A percentile compares a stretch with the other conserved stretches of the same genome.
These are phyloP conservation scores for Drosophila rubida DNA, from an alignment of 2,888 invertebrate species.

Conservation along the genomic window DNA sequence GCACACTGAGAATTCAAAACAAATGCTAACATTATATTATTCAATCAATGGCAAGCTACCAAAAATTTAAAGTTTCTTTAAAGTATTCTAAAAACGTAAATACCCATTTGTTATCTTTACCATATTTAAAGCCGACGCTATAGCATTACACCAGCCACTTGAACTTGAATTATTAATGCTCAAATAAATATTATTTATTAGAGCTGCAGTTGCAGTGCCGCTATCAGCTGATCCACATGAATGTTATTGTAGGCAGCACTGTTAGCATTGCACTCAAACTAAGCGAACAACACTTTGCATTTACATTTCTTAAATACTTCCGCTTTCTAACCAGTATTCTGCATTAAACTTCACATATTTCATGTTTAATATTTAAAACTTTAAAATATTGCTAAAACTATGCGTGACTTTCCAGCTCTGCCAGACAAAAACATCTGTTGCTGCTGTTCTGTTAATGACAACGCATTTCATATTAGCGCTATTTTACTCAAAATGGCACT, in stretches of 20 bases:
- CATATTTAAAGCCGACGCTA: not conserved
- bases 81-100: not conserved
- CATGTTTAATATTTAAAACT: not conserved
- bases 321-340: not conserved
- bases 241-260: not conserved
- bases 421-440: slow-evolving; percentile 34
- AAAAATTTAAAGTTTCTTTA: slow-evolving; percentile 12
- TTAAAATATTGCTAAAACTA: not conserved
- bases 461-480: not conserved
- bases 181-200: not conserved
- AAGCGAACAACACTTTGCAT: not conserved
- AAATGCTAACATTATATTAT: slow-evolving; percentile 35
- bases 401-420: not conserved
- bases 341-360: not conserved
- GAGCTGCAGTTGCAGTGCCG: not conserved
- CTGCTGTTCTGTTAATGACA: not conserved
- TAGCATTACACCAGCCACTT: not conserved
- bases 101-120: not conserved
- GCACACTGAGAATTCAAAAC: slow-evolving; percentile 1
- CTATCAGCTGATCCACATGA: slow-evolving; percentile 1
- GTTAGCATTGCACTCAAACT: not conserved
- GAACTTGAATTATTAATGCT: not conserved
- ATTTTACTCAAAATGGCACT: slow-evolving; percentile 11
- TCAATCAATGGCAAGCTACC: slow-evolving; percentile 30
- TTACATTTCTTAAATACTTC: not conserved